A percentile compares a stretch with the other conserved stretches of the same genome.
Evolutionary conservation across 2,888 invertebrate genomes (phyloP).

Genomic region (Portevinia maculata): DNA sequence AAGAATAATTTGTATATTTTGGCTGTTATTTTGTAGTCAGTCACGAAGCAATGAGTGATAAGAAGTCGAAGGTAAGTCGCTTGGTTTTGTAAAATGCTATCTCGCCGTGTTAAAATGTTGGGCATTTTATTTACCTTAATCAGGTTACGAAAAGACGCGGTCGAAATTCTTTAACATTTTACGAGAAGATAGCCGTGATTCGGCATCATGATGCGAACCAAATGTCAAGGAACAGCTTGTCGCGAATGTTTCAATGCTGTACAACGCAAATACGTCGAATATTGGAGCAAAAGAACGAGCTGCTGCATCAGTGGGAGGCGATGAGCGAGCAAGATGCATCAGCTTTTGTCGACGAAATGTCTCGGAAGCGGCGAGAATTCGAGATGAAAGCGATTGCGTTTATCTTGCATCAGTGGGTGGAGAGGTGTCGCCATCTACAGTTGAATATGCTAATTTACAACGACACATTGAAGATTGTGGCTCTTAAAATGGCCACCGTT

Average conservation of each 20-base stretch:
- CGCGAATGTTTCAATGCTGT: conserved; percentile 81
- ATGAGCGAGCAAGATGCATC: conserved; percentile 80
- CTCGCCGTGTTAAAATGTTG: neutral
- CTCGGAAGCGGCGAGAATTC: conserved; percentile 80
- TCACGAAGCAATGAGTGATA: conserved; percentile 40
- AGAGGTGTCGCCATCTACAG: conserved; percentile 79
- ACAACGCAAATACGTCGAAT: conserved; percentile 81
- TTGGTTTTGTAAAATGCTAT: neutral
- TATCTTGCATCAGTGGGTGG: conserved; percentile 81
- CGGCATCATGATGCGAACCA: conserved; percentile 81
- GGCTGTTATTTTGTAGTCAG: neutral
- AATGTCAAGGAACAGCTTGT: conserved; percentile 80
- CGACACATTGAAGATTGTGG: conserved; percentile 79
- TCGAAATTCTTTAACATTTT: conserved; percentile 80
- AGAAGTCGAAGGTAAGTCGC: conserved; percentile 38
- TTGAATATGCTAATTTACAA: conserved; percentile 78
- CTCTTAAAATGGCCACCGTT: conserved; percentile 80
- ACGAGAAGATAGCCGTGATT: conserved; percentile 81
- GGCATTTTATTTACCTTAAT: neutral
- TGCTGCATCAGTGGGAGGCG: conserved; percentile 79
- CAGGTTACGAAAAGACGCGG: conserved; percentile 79
- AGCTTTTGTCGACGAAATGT: conserved; percentile 81
- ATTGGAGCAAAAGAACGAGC: conserved; percentile 79
- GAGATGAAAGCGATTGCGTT: conserved; percentile 81
- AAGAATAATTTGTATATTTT: too few species aligned